Base-by-base conservation (phyloP, 2,797 vertebrate species). In the Anableps anableps region DNA sequence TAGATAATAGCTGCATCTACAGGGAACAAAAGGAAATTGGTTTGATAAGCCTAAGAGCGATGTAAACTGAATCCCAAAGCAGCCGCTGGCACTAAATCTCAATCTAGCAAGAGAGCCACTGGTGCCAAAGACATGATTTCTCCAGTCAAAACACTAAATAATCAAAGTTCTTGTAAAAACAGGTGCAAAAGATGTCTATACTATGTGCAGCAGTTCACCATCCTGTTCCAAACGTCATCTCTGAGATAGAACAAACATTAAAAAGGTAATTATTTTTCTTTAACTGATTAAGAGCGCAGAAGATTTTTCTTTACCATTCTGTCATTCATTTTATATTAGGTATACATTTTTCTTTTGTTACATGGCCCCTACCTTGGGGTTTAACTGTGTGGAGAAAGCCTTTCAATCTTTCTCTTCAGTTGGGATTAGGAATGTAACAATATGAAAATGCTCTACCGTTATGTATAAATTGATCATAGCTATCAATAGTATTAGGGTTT, bases 1-100 rank as follows among this genome's bases (percentile, higher is more conserved):
- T 86, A 84, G 81, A 92, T 85, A 84, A 89, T 86, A 80, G 83
- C 85, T 62, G 75, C 78, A 76, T 84, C 86, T 79, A 79, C 79
- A 62, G 83, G 80, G 83, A 86, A 80, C 45, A 31, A 75, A 86
- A 78, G 21, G 41, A 92, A 89, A 92, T 86, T 82, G 83, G 81
- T 85, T 84, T 83, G 78, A 91, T 88, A 82, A 83, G 75, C 74
- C 82, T 84, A 75, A 79, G 86, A 90, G 85, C 31, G 48, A 86
- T 78, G 80, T 81, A 86, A 85, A 85, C 79, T 0, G 51, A 88
- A 88, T 83, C 74, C 79, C 13, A 31, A 77, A 79, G 72, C 80
- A 83, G 82, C 78, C 78, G 53, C 66, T 26, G 62, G 68, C 79
- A 88, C 76, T 80, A 73, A 81, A 91, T 87, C 74, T 83, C 81